Percentiles rank a stretch among this genome's conserved stretches.
These are phyloP conservation scores for Pelvicachromis taeniatus DNA, from an alignment of 2,113 vertebrate genomes.

Conservation along the genomic window DNA sequence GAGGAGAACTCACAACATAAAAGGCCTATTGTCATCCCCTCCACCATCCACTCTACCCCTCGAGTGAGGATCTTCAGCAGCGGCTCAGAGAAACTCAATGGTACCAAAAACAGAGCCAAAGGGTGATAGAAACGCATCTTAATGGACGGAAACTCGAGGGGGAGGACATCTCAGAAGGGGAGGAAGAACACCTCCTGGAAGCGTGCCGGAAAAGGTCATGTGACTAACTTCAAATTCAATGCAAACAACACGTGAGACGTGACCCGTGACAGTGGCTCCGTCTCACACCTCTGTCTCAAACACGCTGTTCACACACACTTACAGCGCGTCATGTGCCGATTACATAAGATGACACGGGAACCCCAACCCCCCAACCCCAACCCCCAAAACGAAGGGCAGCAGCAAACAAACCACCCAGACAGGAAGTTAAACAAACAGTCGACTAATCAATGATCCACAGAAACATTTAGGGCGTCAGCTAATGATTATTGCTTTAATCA, in stretches of 20 bases:
- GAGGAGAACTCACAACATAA: conserved; percentile 54
- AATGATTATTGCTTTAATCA: neutral
- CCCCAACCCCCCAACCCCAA: neutral
- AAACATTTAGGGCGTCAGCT: neutral
- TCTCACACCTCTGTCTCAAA: neutral
- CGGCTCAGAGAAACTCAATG: neutral
- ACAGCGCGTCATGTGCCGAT: neutral
- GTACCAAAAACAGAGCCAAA: neutral
- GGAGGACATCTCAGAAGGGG: neutral
- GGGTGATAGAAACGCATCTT: neutral
- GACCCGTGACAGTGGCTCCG: neutral
- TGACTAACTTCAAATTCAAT: neutral
- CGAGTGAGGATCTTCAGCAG: conserved; percentile 13
- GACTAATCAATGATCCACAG: neutral
- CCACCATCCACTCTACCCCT: conserved; percentile 35
- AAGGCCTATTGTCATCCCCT: conserved; percentile 61
- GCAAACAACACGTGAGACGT: conserved; percentile 9
- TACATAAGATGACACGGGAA: neutral
- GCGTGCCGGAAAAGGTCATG: neutral
- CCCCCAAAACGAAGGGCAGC: neutral
- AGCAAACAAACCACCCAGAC: neutral
- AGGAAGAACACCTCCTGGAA: neutral
- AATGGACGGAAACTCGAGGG: neutral
- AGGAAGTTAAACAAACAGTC: neutral
- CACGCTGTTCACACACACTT: neutral